Percentiles rank a stretch among this genome's conserved stretches.
phyloP scores from a whole-genome alignment of 2,888 invertebrate species.

The Acrobasis consociella region DNA sequence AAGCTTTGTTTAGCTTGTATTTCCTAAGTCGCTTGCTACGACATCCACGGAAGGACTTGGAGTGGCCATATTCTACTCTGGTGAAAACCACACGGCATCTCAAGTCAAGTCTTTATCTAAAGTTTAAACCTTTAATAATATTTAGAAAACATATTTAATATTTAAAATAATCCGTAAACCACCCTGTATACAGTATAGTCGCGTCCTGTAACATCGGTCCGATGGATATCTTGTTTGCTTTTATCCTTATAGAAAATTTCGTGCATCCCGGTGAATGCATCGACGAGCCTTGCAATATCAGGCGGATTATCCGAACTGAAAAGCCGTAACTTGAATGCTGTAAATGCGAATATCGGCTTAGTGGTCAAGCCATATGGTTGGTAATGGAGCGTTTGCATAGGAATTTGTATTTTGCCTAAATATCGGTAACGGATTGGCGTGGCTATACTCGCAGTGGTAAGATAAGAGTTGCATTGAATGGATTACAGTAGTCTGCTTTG shows the following conservation, averaged over 20 bases:
- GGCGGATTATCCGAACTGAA: conserved; percentile 73
- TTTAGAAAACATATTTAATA: background rate
- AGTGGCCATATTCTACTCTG: no score
- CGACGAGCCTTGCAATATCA: conserved; percentile 79
- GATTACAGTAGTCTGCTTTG: conserved; percentile 68
- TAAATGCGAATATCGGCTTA: conserved; percentile 49
- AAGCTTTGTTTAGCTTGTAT: no score
- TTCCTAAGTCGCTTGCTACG: no score
- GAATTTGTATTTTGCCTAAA: conserved; percentile 79
- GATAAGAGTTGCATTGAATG: conserved; percentile 77
- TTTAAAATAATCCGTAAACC: background rate
- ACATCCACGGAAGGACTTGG: no score
- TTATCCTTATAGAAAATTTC: conserved; percentile 82
- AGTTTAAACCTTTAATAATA: no score
- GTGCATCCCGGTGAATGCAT: conserved; percentile 80
- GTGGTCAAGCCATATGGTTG: conserved; percentile 43
- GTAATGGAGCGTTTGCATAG: conserved; percentile 46
- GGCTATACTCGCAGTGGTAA: conserved; percentile 71
- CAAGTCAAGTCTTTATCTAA: no score
- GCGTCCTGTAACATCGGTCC: conserved; percentile 64
- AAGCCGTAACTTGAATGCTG: conserved; percentile 60
- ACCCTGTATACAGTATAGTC: conserved; percentile 18
- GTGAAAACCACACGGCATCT: no score
- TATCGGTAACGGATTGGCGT: conserved; percentile 79
- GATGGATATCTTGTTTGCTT: conserved; percentile 81